phyloP scores from a whole-genome alignment of 2,113 vertebrate genomes.

The Cyprichromis sp. region DNA sequence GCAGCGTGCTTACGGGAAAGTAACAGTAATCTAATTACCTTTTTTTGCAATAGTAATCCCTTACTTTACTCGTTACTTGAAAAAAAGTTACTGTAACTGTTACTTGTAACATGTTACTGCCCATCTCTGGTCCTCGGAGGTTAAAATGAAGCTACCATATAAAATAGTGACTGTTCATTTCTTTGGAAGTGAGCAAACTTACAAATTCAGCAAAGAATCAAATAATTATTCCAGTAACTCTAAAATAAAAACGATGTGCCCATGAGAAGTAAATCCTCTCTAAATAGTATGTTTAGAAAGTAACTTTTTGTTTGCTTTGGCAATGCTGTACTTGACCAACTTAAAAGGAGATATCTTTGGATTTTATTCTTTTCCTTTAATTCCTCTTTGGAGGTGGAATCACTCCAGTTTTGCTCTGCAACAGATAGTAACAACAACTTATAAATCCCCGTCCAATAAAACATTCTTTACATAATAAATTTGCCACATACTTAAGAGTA shows the following conservation, averaged over 20 bases:
- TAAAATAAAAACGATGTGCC: not conserved
- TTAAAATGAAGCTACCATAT: not conserved
- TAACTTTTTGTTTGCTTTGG: not conserved
- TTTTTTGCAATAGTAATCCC: not conserved
- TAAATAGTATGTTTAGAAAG: not conserved
- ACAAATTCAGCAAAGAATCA: not conserved
- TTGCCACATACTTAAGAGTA: not conserved
- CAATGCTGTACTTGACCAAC: not conserved
- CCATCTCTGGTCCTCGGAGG: not conserved
- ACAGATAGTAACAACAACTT: not conserved
- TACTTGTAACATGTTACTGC: not conserved
- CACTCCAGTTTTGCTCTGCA: not conserved
- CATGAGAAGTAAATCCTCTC: not conserved
- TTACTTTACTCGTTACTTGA: not conserved
- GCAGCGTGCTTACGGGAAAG: not conserved
- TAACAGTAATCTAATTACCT: not conserved
- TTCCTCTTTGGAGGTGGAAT: not conserved
- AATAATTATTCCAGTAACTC: not conserved
- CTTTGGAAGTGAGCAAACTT: not conserved
- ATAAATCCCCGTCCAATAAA: not conserved
- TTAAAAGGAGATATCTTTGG: not conserved
- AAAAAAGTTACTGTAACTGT: not conserved
- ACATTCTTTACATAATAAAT: not conserved
- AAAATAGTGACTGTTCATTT: not conserved
- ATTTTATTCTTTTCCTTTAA: not conserved